A percentile compares a stretch with the other conserved stretches of the same genome.
phyloP scores from a whole-genome alignment of 1,140 invertebrate species.

The Bombus vancouverensis region DNA sequence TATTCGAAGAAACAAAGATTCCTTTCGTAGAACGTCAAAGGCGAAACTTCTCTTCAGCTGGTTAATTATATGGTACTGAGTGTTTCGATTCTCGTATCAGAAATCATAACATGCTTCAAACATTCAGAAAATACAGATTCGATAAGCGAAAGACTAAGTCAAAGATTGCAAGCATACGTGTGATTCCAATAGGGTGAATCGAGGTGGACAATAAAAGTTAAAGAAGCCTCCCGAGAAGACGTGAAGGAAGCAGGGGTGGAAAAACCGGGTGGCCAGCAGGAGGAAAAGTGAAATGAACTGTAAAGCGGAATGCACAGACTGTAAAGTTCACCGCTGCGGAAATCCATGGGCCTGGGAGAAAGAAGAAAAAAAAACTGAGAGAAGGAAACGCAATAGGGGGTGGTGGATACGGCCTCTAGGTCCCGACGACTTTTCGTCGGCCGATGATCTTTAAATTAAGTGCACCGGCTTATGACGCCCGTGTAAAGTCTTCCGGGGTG shows the following conservation, averaged over 20 bases:
- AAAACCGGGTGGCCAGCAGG: neutral
- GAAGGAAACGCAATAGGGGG: constrained; percentile 26
- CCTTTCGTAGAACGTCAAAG: no score
- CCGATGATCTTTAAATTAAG: constrained; percentile 80
- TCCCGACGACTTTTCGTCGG: constrained; percentile 60
- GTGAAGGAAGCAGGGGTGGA: constrained; percentile 4
- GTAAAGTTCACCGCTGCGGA: constrained; percentile 65
- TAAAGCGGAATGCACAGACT: constrained; percentile 78
- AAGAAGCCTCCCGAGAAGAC: neutral
- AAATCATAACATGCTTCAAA: neutral
- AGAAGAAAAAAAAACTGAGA: neutral
- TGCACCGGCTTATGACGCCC: constrained; percentile 78
- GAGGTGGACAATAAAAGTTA: constrained; percentile 36
- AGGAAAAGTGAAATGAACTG: constrained; percentile 75
- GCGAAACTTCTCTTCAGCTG: no score
- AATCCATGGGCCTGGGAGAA: constrained; percentile 37
- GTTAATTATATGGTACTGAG: no score
- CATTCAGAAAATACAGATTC: neutral
- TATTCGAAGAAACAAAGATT: no score
- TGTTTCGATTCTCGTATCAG: no score
- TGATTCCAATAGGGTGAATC: neutral
- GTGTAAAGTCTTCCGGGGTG: constrained; percentile 76
- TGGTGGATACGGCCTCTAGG: constrained; percentile 38
- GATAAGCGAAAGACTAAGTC: neutral
- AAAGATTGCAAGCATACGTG: neutral